Evolutionary conservation across 2,797 vertebrate species (phyloP).

Genomic region (Hirundo rustica): DNA sequence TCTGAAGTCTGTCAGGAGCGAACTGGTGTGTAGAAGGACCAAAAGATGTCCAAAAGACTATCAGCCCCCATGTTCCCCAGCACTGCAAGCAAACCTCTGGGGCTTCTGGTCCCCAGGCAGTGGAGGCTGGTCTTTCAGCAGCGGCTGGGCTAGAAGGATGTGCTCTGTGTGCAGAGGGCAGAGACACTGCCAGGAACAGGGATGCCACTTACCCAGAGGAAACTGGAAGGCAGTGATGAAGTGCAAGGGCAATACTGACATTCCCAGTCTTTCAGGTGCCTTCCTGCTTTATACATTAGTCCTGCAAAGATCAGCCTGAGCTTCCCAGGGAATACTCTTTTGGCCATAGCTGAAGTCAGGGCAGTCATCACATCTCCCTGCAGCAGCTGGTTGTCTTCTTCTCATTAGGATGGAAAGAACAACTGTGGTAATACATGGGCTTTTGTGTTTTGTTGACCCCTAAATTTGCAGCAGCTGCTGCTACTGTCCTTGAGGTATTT

Average conservation of each 20-base stretch:
- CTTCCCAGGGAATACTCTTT: neutral
- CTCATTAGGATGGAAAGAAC: neutral
- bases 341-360: neutral
- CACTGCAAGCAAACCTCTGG: neutral
- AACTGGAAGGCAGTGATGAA: neutral
- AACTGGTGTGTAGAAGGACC: neutral
- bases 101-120: neutral
- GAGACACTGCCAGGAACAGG: neutral
- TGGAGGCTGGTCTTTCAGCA: neutral
- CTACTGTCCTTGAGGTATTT: neutral
- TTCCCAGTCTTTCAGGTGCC: neutral
- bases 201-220: neutral
- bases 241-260: neutral
- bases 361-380: neutral
- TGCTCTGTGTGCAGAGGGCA: fast-evolving
- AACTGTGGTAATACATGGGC: neutral
- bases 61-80: neutral
- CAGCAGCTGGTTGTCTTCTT: neutral
- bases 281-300: neutral
- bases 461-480: neutral
- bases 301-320: neutral
- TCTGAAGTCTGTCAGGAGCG: neutral
- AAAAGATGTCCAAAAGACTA: neutral
- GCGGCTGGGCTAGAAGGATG: neutral
- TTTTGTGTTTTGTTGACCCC: neutral